Percentiles rank a stretch among this genome's conserved stretches.
Conservation (phyloP, 2,797 vertebrate genomes). For the Platalea minor region DNA sequence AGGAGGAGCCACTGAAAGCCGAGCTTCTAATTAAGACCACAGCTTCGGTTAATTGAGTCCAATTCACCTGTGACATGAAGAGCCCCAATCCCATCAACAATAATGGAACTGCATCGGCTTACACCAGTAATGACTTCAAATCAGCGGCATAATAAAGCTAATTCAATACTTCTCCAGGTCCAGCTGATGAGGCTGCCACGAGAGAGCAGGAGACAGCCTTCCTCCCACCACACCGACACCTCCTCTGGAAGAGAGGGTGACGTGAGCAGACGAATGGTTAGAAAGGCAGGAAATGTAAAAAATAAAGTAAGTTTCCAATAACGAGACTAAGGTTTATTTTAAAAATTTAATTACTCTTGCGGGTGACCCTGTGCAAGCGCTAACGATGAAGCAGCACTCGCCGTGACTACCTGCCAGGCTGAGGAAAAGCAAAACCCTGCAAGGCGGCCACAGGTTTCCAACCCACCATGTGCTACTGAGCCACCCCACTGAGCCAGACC, state of each 20-base stretch:
- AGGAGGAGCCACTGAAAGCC: neutral
- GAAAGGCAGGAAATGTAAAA: neutral
- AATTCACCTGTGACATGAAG: conserved; percentile 63
- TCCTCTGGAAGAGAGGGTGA: neutral
- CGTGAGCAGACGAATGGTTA: rapidly evolving
- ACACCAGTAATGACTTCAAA: conserved; percentile 61
- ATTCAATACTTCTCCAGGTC: conserved; percentile 48
- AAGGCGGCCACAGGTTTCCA: neutral
- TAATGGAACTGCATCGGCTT: conserved; percentile 66
- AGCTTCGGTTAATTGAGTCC: conserved; percentile 49
- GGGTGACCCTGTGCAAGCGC: neutral
- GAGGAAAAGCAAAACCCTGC: neutral
- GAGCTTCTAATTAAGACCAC: conserved; percentile 49
- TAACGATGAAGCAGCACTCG: neutral
- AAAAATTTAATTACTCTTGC: neutral
- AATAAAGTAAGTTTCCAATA: neutral
- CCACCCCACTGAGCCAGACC: neutral
- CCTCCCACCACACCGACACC: rapidly evolving
- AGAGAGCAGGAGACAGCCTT: neutral
- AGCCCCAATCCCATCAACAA: conserved; percentile 65
- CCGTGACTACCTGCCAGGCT: rapidly evolving
- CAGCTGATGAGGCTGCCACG: neutral
- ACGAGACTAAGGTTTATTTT: neutral
- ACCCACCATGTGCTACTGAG: rapidly evolving
- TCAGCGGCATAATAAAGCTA: conserved; percentile 41